These are phyloP conservation scores for Pelodiscus sinensis DNA, from an alignment of 2,113 vertebrate genomes.

Conservation along the genomic window DNA sequence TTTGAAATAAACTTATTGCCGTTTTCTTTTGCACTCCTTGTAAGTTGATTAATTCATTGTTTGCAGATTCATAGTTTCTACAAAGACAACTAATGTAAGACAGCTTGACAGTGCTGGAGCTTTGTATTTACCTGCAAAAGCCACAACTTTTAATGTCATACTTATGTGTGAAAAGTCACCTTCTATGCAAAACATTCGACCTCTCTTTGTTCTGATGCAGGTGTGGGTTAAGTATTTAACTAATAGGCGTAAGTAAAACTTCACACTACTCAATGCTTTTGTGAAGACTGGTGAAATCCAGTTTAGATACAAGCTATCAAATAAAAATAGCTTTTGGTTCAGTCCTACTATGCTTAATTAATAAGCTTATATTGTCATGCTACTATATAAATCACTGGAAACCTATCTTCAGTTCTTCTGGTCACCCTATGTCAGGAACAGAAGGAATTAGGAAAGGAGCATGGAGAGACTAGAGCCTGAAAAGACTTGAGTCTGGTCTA, in stretches of 20 bases:
- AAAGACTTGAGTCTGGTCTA: neutral
- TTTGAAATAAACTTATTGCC: slow-evolving; percentile 42
- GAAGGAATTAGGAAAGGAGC: neutral
- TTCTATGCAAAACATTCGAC: slow-evolving; percentile 62
- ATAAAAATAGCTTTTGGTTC: slow-evolving; percentile 25
- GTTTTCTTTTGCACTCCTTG: slow-evolving; percentile 45
- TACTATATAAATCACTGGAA: slow-evolving; percentile 2
- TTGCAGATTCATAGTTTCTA: slow-evolving; percentile 62
- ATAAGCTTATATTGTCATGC: neutral
- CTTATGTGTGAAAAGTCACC: slow-evolving; percentile 65
- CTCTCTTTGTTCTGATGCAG: slow-evolving; percentile 67
- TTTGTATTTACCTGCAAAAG: slow-evolving; percentile 56
- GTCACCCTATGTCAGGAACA: neutral
- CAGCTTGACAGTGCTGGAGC: slow-evolving; percentile 46
- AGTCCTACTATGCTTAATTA: neutral
- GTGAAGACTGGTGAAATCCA: slow-evolving; percentile 27
- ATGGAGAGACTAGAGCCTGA: neutral
- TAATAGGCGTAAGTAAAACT: slow-evolving; percentile 54
- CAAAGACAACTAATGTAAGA: slow-evolving; percentile 54
- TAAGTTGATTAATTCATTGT: slow-evolving; percentile 58
- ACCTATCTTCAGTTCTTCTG: neutral
- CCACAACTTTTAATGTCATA: slow-evolving; percentile 61
- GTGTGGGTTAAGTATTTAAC: slow-evolving; percentile 48
- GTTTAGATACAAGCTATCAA: slow-evolving; percentile 28
- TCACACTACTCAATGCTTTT: slow-evolving; percentile 47